These are phyloP conservation scores for Caenorhabditis wallacei DNA, from an alignment of 2,888 invertebrate species.

Conservation along the genomic window DNA sequence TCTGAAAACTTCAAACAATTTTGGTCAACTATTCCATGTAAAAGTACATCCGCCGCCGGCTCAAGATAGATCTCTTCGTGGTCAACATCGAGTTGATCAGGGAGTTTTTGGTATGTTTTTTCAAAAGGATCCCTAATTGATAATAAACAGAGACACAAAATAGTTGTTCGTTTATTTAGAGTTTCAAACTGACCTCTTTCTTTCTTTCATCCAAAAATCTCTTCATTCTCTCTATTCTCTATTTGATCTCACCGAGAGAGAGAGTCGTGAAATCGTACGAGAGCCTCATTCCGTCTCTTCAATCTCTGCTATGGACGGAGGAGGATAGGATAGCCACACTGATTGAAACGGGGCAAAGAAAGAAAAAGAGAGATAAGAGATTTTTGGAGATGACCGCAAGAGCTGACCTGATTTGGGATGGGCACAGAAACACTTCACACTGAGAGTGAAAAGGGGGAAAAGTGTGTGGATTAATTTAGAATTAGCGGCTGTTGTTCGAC, in stretches of 20 bases:
- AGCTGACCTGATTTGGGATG: slow-evolving; percentile 54
- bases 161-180: slow-evolving; percentile 39
- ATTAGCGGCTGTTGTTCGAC: slow-evolving; percentile 1
- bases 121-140: background rate
- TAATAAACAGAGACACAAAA: slow-evolving; percentile 2
- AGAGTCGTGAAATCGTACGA: slow-evolving; percentile 62
- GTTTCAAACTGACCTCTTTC: slow-evolving; percentile 43
- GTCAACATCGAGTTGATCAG: slow-evolving; percentile 58
- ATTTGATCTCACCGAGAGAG: slow-evolving; percentile 40
- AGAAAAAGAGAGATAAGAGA: slow-evolving; percentile 8
- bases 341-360: slow-evolving; percentile 24
- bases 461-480: slow-evolving; percentile 38
- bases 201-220: slow-evolving; percentile 26
- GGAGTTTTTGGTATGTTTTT: slow-evolving; percentile 58
- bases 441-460: background rate
- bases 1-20: slow-evolving; percentile 15
- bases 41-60: slow-evolving; percentile 66
- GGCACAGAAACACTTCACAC: slow-evolving; percentile 58
- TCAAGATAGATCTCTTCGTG: slow-evolving; percentile 55
- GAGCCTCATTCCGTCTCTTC: slow-evolving; percentile 26
- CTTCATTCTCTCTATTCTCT: slow-evolving; percentile 20
- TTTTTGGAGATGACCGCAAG: slow-evolving; percentile 20
- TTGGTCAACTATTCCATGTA: slow-evolving; percentile 67
- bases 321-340: slow-evolving; percentile 45
- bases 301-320: slow-evolving; percentile 11